phyloP scores from a whole-genome alignment of 2,797 vertebrate species.

The Nannoperca australis region DNA sequence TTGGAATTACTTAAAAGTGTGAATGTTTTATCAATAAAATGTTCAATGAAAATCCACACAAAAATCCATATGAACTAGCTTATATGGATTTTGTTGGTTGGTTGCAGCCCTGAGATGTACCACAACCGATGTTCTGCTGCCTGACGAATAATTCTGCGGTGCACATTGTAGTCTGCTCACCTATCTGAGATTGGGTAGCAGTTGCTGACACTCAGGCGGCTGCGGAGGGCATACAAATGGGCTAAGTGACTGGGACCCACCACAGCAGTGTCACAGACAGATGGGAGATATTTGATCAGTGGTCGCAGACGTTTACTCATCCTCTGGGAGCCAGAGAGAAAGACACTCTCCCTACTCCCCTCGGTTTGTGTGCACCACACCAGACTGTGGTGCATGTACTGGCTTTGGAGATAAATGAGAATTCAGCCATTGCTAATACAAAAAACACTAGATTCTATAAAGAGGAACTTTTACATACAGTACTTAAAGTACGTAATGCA shows the following conservation, averaged over 20 bases:
- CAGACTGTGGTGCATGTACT: background rate
- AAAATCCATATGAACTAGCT: slow-evolving; percentile 1
- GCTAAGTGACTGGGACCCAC: slow-evolving; percentile 41
- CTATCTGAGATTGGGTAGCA: slow-evolving; percentile 33
- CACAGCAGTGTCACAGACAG: slow-evolving; percentile 54
- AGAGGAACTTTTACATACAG: background rate
- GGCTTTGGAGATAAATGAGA: background rate
- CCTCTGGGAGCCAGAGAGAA: slow-evolving; percentile 40
- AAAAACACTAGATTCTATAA: background rate
- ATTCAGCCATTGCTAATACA: slow-evolving; percentile 8
- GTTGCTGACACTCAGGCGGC: slow-evolving; percentile 41
- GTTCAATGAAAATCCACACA: background rate
- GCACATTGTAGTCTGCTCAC: slow-evolving; percentile 12
- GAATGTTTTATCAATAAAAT: background rate
- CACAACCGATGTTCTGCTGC: slow-evolving; percentile 19
- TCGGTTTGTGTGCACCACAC: slow-evolving; percentile 9
- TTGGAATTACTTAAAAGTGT: background rate
- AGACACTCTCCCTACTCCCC: slow-evolving; percentile 17
- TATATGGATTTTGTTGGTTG: background rate
- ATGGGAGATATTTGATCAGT: slow-evolving; percentile 68
- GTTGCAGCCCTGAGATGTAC: background rate
- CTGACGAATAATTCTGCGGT: background rate
- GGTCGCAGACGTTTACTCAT: slow-evolving; percentile 60
- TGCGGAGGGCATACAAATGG: slow-evolving; percentile 72
- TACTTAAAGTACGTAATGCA: too few relatives aligned